A percentile compares a stretch with the other conserved stretches of the same genome.
Evolutionary conservation across 1,140 invertebrate species (phyloP).

Genomic region (Bombus terrestris): DNA sequence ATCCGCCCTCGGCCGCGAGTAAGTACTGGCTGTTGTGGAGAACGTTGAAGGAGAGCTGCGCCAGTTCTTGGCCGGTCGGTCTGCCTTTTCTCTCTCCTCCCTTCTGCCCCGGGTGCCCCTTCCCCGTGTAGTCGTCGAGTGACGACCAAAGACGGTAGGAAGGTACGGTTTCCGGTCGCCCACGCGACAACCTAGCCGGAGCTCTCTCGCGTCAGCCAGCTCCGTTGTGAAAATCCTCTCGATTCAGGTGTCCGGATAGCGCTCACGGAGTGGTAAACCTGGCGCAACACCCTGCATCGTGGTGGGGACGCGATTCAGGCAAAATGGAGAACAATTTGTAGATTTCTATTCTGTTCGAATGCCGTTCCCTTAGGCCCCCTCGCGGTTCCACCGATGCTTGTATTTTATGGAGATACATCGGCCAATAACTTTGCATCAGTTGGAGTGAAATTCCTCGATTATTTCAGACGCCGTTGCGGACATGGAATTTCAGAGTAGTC

Average conservation of each 20-base stretch:
- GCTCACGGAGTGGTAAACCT: constrained; percentile 67
- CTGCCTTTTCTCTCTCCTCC: constrained; percentile 50
- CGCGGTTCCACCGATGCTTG: not conserved
- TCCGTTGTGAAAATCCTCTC: constrained; percentile 71
- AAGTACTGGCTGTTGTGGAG: constrained; percentile 58
- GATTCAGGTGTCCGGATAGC: constrained; percentile 71
- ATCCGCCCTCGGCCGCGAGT: constrained; percentile 53
- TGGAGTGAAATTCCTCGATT: not conserved
- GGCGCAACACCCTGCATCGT: constrained; percentile 65
- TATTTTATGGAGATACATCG: not conserved
- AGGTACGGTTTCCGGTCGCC: constrained; percentile 81
- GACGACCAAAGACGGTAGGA: constrained; percentile 80
- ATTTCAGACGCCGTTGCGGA: not conserved
- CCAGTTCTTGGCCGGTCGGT: constrained; percentile 66
- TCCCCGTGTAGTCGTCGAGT: constrained; percentile 63
- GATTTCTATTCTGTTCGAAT: not conserved
- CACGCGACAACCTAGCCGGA: constrained; percentile 77
- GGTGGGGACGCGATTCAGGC: constrained; percentile 39
- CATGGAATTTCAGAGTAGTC: too few relatives aligned
- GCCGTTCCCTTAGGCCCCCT: not conserved
- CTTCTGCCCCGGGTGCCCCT: constrained; percentile 19
- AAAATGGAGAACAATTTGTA: constrained; percentile 39
- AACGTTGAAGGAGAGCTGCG: constrained; percentile 66
- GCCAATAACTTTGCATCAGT: not conserved
- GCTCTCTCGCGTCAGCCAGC: constrained; percentile 60